Evolutionary conservation across 2,113 vertebrate species (phyloP).

Genomic region (Puffinus mauretanicus): DNA sequence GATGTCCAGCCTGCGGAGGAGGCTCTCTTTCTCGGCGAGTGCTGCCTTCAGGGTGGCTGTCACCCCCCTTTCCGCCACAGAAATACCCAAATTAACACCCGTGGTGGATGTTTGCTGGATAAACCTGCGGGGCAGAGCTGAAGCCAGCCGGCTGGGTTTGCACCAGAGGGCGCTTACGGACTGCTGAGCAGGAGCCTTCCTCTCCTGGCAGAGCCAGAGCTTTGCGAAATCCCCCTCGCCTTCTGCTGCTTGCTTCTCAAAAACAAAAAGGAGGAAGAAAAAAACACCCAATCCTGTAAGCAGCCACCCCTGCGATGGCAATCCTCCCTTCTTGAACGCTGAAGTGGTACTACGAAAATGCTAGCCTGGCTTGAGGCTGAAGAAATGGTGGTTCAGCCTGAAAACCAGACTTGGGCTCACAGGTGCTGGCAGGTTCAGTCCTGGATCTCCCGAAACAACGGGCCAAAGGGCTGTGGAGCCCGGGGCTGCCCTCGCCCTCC

Average conservation of each 20-base stretch:
- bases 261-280: not conserved
- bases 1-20: not conserved
- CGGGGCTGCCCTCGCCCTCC: not conserved
- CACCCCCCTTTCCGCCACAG: no score
- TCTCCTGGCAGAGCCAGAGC: not conserved
- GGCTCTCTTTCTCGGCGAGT: not conserved
- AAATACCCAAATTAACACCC: no score
- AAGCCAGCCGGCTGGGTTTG: not conserved
- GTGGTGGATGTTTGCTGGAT: fast-evolving
- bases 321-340: not conserved
- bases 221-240: not conserved
- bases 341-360: not conserved
- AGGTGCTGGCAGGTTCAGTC: not conserved
- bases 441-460: not conserved
- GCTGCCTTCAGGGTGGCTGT: not conserved
- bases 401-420: not conserved
- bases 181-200: not conserved
- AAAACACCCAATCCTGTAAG: not conserved
- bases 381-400: not conserved
- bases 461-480: not conserved
- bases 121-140: not conserved
- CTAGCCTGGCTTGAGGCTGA: not conserved
- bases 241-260: not conserved
- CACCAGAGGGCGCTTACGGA: conserved; percentile 69
- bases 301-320: not conserved